Conservation (phyloP, 30 jellyfish, hydroid and myxozoan genomes). For the Rhopilema esculentum region DNA sequence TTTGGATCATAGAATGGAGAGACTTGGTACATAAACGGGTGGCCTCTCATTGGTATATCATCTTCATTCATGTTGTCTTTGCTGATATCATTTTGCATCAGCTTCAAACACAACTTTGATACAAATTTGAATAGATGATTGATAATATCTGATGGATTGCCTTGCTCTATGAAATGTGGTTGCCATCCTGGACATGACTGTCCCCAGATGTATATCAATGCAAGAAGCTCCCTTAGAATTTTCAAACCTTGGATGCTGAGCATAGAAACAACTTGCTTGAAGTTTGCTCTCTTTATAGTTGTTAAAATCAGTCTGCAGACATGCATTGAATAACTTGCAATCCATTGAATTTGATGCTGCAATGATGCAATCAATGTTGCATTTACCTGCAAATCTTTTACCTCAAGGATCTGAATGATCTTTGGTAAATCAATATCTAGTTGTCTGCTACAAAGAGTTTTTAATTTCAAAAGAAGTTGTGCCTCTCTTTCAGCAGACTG, state of each 20-base stretch:
- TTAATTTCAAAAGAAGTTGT: constrained; percentile 33
- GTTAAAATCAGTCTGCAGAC: constrained; percentile 61
- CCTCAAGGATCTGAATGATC: constrained; percentile 61
- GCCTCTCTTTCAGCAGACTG: constrained; percentile 66
- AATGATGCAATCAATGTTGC: constrained; percentile 21
- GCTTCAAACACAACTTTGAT: constrained; percentile 56
- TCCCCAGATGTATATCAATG: constrained; percentile 61
- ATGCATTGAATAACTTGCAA: constrained; percentile 66
- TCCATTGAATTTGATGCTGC: constrained; percentile 81
- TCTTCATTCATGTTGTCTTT: constrained; percentile 38
- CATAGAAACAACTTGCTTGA: constrained; percentile 39
- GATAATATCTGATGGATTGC: constrained; percentile 61
- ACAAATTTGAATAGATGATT: constrained; percentile 68
- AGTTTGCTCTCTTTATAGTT: constrained; percentile 17
- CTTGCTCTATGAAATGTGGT: constrained; percentile 63
- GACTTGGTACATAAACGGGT: constrained; percentile 71
- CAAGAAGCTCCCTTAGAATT: constrained; percentile 61
- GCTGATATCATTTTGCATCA: constrained; percentile 35
- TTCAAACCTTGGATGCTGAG: constrained; percentile 57
- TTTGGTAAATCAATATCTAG: constrained; percentile 65
- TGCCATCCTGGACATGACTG: constrained; percentile 62
- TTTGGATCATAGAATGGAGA: constrained; percentile 69
- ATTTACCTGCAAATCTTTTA: constrained; percentile 32
- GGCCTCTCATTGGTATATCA: constrained; percentile 77
- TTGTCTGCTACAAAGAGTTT: constrained; percentile 51